These are phyloP conservation scores for Bathybates hornii DNA, from an alignment of 2,113 vertebrate species.

Conservation along the genomic window DNA sequence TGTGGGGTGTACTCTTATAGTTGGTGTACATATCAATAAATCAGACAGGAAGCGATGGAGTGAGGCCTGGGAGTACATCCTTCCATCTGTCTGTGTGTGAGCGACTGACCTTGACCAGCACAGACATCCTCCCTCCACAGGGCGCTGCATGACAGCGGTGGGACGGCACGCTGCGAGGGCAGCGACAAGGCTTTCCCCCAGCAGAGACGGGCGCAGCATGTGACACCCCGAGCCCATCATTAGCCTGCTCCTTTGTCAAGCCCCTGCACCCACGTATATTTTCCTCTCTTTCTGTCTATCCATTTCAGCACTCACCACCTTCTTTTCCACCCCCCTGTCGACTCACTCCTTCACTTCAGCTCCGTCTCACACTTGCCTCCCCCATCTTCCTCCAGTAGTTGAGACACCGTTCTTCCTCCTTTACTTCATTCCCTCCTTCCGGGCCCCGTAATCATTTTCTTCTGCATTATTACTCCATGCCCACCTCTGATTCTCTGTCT, in stretches of 20 bases:
- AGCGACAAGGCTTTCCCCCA: neutral
- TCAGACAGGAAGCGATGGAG: neutral
- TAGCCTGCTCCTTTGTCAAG: neutral
- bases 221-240: neutral
- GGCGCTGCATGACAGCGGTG: neutral
- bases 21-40: neutral
- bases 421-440: neutral
- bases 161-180: neutral
- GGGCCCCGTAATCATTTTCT: neutral
- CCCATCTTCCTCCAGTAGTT: neutral
- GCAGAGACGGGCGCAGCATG: neutral
- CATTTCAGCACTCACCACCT: neutral
- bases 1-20: neutral
- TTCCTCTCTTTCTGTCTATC: neutral
- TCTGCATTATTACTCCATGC: neutral
- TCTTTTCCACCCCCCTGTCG: neutral
- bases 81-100: neutral
- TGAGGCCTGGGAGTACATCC: neutral
- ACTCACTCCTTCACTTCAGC: neutral
- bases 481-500: neutral
- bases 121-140: neutral
- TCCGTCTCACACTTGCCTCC: neutral
- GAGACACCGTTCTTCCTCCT: neutral
- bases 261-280: neutral
- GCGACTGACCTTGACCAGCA: neutral